Base-by-base conservation (phyloP, 2,113 vertebrate genomes). In the Halichoeres trimaculatus region DNA sequence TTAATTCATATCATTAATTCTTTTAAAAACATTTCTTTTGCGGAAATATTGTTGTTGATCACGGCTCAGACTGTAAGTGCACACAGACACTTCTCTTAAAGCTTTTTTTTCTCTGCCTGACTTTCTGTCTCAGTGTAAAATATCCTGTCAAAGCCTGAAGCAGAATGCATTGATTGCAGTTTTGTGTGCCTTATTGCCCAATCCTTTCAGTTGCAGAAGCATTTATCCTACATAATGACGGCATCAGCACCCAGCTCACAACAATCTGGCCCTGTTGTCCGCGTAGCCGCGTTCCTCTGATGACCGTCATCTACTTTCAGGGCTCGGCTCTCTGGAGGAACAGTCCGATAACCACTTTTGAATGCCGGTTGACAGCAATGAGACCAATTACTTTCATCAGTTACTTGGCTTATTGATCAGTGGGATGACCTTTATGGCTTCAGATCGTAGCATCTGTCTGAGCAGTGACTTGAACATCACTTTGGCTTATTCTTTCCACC, bases 201-300 rank as follows among this genome's bases (percentile, higher is more conserved):
- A 41, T 53, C 54, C 48, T 73, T 38, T 59, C 45, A 40, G 50
- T 64, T 47, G 22, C 30, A 72, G 76, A 82, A 57, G 67, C 74
- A 74, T 41, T 87, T 81, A 83, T 80, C 72, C 30, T 73, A 60
- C 56, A 58, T 81, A 71, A 82, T 85, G 74, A 80, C 76, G 67
- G 64, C 74, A 74, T 81, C 68, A 64, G 82, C 63, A 79, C n/a
- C 52, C 43, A 22, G 50, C 59, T 85, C 72, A 74, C 78, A 76
- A 62, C 68, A 55, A 59, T 66, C 20, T 73, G 63, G 67, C 58
- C 63, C 48, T 50, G 3, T 40, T 12, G 68, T 72, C 52, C 26
- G 2, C 36, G 57, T 43, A 41, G 34, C 54, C 20, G 19, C 36
- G 36, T 10, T 57, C 52, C 48, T 67, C 34, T 24, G 60, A 62